These are phyloP conservation scores for Dromiciops gliroides DNA, from an alignment of 2,113 vertebrate genomes.

Conservation along the genomic window DNA sequence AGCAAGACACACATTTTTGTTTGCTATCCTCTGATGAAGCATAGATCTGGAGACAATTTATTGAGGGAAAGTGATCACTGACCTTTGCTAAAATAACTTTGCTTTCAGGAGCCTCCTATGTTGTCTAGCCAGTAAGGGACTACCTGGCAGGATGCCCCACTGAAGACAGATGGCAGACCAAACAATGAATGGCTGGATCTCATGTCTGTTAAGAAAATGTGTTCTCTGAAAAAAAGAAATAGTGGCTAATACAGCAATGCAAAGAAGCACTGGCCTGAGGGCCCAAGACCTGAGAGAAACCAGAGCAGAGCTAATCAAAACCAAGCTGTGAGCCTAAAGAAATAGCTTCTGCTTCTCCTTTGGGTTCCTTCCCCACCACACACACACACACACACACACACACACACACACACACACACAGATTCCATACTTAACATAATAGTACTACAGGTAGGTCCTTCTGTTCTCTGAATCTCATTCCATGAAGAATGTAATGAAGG, in stretches of 20 bases:
- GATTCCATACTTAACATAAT: not conserved
- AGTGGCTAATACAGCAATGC: not conserved
- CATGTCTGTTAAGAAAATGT: not conserved
- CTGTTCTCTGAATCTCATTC: not conserved
- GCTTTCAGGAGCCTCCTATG: not conserved
- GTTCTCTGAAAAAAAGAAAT: not conserved
- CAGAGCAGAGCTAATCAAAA: slow-evolving; percentile 7
- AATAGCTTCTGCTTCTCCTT: not conserved
- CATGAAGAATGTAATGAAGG: not conserved
- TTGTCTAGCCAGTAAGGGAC: slow-evolving; percentile 1
- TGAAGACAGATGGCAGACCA: slow-evolving; percentile 1
- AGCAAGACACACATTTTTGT: not conserved
- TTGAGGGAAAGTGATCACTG: not conserved
- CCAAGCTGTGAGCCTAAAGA: not conserved
- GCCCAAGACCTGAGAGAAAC: not conserved
- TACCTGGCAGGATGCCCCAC: not conserved
- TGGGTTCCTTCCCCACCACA: not conserved
- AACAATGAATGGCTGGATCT: not conserved
- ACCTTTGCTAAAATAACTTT: slow-evolving; percentile 23
- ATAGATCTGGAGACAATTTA: not conserved
- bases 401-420: not conserved
- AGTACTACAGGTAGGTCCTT: not conserved
- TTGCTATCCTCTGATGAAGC: not conserved
- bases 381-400: not conserved
- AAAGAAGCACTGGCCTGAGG: not conserved